Evolutionary conservation across 2,888 invertebrate species (phyloP).

Genomic region (Erannis defoliaria): DNA sequence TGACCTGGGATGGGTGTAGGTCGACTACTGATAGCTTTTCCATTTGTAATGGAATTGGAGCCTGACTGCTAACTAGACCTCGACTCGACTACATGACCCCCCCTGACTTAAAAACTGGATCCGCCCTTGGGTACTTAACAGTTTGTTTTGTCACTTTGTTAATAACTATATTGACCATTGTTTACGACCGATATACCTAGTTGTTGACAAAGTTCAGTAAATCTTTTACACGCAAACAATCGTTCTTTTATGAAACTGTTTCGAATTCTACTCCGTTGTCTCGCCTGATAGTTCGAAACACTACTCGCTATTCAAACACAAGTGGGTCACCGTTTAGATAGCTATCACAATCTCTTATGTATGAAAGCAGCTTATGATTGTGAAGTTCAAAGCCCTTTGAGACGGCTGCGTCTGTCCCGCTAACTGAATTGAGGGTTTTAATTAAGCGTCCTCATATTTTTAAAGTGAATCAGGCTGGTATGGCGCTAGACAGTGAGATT

Average conservation of each 20-base stretch:
- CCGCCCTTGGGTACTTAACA: no score
- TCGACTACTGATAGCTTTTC: no score
- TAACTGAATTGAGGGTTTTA: conserved; percentile 27
- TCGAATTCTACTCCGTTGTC: conserved; percentile 8
- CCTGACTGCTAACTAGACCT: no score
- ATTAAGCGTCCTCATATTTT: conserved; percentile 32
- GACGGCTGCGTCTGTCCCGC: conserved; percentile 24
- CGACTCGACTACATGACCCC: no score
- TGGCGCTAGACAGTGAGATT: not conserved
- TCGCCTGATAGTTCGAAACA: conserved; percentile 1
- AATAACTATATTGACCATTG: no score
- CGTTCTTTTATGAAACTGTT: conserved; percentile 9
- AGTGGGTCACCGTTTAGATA: conserved; percentile 34
- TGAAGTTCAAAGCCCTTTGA: conserved; percentile 41
- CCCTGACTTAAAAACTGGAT: no score
- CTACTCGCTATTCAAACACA: conserved; percentile 10
- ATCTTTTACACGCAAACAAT: not conserved
- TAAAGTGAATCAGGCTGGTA: conserved; percentile 28
- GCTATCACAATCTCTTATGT: conserved; percentile 18
- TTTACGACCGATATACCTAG: no score
- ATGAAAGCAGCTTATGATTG: conserved; percentile 11
- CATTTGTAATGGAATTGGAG: no score
- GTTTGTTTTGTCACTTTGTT: no score
- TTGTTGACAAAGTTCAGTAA: not conserved
- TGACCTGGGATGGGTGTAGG: no score